These are phyloP conservation scores for Corticium candelabrum DNA, from an alignment of 37 sponge, comb jelly and placozoan genomes.

Conservation along the genomic window DNA sequence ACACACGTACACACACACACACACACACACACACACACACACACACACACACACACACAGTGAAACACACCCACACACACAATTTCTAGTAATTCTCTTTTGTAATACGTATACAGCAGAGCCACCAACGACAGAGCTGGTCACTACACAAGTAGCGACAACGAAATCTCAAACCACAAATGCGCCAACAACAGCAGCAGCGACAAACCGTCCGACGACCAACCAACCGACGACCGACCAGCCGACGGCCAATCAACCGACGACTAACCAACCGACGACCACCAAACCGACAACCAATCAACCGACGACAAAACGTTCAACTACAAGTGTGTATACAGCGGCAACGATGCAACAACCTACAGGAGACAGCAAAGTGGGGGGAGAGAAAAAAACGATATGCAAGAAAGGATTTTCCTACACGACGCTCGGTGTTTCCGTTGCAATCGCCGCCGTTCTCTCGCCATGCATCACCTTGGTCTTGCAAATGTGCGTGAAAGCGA, in stretches of 20 bases:
- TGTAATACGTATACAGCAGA: too few species aligned
- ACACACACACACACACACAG: conserved; percentile 28
- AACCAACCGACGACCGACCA: not conserved
- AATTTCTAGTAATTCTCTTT: too few species aligned
- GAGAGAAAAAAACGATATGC: too few species aligned
- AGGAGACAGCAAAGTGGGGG: too few species aligned
- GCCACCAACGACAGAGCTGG: conserved; percentile 13
- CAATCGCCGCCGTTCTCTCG: too few species aligned
- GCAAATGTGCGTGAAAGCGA: too few species aligned
- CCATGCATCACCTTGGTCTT: too few species aligned
- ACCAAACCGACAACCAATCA: not conserved
- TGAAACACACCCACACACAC: conserved; percentile 23
- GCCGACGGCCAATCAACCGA: not conserved
- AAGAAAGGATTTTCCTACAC: too few species aligned
- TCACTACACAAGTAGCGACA: conserved; percentile 31
- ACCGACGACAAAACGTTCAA: not conserved
- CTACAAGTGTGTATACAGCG: not conserved
- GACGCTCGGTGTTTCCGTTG: too few species aligned
- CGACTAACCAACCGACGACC: not conserved
- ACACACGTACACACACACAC: conserved; percentile 6
- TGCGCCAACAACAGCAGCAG: too few species aligned
- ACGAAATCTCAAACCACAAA: too few species aligned
- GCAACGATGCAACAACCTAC: too few species aligned
- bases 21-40: conserved; percentile 24
- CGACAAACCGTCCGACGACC: conserved; percentile 13